A percentile compares a stretch with the other conserved stretches of the same genome.
Conservation (phyloP, 2,113 vertebrate species). For the Engystomops pustulosus region DNA sequence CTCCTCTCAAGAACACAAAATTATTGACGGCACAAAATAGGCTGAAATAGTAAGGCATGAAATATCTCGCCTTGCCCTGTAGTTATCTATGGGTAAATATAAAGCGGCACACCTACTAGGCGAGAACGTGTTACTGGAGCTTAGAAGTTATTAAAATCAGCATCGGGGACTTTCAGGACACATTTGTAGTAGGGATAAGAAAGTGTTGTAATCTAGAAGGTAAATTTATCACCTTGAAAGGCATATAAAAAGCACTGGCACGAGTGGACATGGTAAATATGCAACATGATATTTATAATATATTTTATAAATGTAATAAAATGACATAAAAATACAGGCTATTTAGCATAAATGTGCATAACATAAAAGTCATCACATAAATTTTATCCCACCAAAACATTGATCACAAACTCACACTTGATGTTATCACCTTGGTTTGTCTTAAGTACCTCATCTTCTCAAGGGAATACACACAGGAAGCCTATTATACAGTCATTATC, state of each 20-base stretch:
- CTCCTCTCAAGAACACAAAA: not conserved
- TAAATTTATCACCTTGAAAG: not conserved
- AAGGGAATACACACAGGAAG: not conserved
- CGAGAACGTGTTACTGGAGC: not conserved
- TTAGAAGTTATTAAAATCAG: not conserved
- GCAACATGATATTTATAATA: too few relatives aligned
- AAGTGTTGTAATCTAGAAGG: too few relatives aligned
- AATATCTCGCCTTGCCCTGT: not conserved
- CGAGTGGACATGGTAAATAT: too few relatives aligned
- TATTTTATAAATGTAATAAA: too few relatives aligned
- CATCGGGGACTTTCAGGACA: not conserved
- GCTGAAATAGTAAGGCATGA: not conserved
- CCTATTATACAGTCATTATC: not conserved
- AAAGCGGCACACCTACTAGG: not conserved
- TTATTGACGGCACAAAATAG: not conserved
- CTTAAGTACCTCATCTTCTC: not conserved
- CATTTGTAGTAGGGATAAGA: too few relatives aligned
- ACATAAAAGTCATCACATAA: too few relatives aligned
- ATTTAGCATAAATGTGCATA: too few relatives aligned
- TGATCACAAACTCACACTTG: too few relatives aligned
- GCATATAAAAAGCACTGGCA: too few relatives aligned
- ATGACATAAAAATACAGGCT: too few relatives aligned
- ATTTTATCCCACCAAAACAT: too few relatives aligned
- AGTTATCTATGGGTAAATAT: conserved; percentile 9
- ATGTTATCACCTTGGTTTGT: not conserved